A percentile compares a stretch with the other conserved stretches of the same genome.
Conservation (phyloP, 2,797 vertebrate species). For the Sebastes hubbsi region DNA sequence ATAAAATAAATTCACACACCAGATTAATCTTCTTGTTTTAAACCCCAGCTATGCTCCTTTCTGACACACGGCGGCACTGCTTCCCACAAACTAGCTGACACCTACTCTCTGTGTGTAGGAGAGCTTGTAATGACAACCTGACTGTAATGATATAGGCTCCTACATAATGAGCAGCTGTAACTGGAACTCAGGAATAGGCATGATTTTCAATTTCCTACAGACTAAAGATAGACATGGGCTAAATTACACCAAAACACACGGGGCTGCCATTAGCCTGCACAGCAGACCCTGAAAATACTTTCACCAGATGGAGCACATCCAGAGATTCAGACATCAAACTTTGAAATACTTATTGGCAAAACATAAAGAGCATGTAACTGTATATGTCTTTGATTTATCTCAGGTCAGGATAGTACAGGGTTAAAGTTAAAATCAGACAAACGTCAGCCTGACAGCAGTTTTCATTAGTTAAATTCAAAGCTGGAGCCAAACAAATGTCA, state of each 20-base stretch:
- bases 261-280: constrained; percentile 35
- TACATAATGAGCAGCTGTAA: constrained; percentile 67
- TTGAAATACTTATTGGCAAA: background rate
- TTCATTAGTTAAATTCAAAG: constrained; percentile 2
- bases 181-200: constrained; percentile 44
- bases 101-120: background rate
- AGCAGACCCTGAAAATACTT: constrained; percentile 31
- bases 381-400: background rate
- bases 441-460: background rate
- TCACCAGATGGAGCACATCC: background rate
- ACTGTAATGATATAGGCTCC: constrained; percentile 59
- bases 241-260: constrained; percentile 45
- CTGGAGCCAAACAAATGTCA: constrained; percentile 13
- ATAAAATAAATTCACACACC: no score
- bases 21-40: background rate
- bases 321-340: background rate
- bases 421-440: background rate
- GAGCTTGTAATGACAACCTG: constrained; percentile 39
- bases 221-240: constrained; percentile 60
- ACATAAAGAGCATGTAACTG: background rate
- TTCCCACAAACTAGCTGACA: background rate
- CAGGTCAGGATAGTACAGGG: background rate
- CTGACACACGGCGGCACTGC: constrained; percentile 58
- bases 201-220: constrained; percentile 62
- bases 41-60: background rate